Evolutionary conservation across 1,140 invertebrate genomes (phyloP).

Genomic region (Copidosoma floridanum): DNA sequence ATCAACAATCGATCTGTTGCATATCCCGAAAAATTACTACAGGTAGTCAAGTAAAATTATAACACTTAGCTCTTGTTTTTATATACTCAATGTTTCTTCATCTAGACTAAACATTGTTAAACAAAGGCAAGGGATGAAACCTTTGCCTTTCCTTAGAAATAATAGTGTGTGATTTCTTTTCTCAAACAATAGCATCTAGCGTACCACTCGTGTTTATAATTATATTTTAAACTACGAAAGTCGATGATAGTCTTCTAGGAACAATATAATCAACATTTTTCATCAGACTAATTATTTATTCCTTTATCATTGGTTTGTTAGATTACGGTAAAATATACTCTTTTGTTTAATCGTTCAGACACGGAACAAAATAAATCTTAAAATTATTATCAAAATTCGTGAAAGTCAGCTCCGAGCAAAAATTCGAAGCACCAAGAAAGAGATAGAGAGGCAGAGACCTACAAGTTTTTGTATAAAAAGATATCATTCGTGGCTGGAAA

Average conservation of each 20-base stretch:
- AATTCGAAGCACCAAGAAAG: slow-evolving; percentile 5
- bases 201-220: background rate
- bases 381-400: slow-evolving; percentile 25
- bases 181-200: slow-evolving; percentile 7
- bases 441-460: slow-evolving; percentile 23
- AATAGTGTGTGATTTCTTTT: background rate
- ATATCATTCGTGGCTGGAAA: slow-evolving; percentile 11
- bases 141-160: too few species aligned
- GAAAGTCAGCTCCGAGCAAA: background rate
- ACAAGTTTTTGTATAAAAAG: slow-evolving; percentile 26
- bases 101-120: slow-evolving; percentile 13
- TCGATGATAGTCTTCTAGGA: background rate
- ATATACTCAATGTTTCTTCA: too few species aligned
- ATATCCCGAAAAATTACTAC: slow-evolving; percentile 9
- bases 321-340: background rate
- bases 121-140: slow-evolving; percentile 3
- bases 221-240: background rate
- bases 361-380: slow-evolving; percentile 4
- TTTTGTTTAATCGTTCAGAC: background rate
- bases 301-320: background rate
- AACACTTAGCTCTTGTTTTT: slow-evolving; percentile 11
- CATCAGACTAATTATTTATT: background rate
- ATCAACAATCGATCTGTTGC: slow-evolving; percentile 18
- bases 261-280: slow-evolving; percentile 4
- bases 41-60: slow-evolving; percentile 17